Evolutionary conservation across 2,888 invertebrate genomes (phyloP), one percentile per base, ranked within the genome.

Genomic region (Tolmerus cingulatus): DNA sequence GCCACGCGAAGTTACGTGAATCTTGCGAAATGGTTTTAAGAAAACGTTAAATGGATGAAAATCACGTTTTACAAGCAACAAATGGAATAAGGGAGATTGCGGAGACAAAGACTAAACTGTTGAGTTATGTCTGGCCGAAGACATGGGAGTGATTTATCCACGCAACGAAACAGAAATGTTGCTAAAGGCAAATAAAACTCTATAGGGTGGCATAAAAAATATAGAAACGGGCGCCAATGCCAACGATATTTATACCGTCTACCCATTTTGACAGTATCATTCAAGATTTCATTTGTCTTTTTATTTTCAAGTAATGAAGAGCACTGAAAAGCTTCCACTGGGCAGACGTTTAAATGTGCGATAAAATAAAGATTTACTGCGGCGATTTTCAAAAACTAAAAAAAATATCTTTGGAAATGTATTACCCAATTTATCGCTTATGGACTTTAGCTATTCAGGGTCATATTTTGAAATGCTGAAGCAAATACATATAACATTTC

Each of bases 41-140:
- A 74, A 76, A 84, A 81, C 81, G 84, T 57, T 84, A 66, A 84
- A 84, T 74, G 84, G 84, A 84, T 84, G 84, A 84, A 84, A 84
- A 84, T 84, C 84, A 84, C 84, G 84, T 84, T 84, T 84, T 84
- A 84, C 74, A 57, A 84, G 84, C 84, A 84, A 84, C 84, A 84
- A 84, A 84, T 84, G 84, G 43, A 84, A 84, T 66, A 84, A 84
- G 34, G 34, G 34, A 81, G 81, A 81, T 81, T 81, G 81, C 51
- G 55, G 55, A 81, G 81, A 81, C 81, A 81, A 81, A 55, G 81
- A 81, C 81, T 81, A 81, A 81, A 81, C 81, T 81, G 81, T 81
- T 81, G 81, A 81, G 34, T 81, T 81, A 55, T 81, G 34, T 55
- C 81, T 55, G 81, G 66, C 66, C 23, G 46, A 30, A 19, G 37